Base-by-base conservation (phyloP, 2,797 vertebrate species). In the Nannoperca australis region DNA sequence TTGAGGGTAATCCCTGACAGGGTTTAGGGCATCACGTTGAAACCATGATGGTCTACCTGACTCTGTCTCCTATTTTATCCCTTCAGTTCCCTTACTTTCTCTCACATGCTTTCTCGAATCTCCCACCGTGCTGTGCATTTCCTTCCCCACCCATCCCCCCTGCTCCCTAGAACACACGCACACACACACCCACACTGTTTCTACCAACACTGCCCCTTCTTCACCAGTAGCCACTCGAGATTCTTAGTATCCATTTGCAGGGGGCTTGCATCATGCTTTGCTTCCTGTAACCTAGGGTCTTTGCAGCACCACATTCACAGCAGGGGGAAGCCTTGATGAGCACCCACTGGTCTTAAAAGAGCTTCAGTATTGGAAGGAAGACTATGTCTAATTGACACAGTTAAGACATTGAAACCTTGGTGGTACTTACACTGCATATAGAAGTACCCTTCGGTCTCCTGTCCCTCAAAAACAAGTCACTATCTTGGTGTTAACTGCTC, bases 211-310 rank as follows among this genome's bases (percentile, higher is more conserved):
- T 78, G 24, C 56, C 76, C 76, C 63, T 78, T 83, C 70, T 79
- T 64, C 40, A 22, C 58, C 53, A 61, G n/a, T 62, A 66, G 45
- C 54, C 82, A 51, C 61, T 53, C 27, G 70, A 79, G 75, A 84
- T 82, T 86, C 73, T 70, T 24, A 24, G 50, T 81, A 86, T 81
- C 79, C 80, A 87, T 93, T 93, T 93, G 84, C 90, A 92, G 79
- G 51, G 75, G 85, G 62, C 81, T 93, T 93, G 88, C 92, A 77
- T 93, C 92, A 94, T 88, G 74, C 64, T 66, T 59, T 17, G 42
- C 61, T 77, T 86, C 64, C 76, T 81, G 49, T 80, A 85, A 86
- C 76, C 83, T 53, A 62, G 64, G 84, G 81, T 89, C 88, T 90
- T 81, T 81, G 62, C 81, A 72, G 72, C 70, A 36, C 42, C 68